phyloP scores from a whole-genome alignment of 2,113 vertebrate genomes.

The Vireo altiloquus region DNA sequence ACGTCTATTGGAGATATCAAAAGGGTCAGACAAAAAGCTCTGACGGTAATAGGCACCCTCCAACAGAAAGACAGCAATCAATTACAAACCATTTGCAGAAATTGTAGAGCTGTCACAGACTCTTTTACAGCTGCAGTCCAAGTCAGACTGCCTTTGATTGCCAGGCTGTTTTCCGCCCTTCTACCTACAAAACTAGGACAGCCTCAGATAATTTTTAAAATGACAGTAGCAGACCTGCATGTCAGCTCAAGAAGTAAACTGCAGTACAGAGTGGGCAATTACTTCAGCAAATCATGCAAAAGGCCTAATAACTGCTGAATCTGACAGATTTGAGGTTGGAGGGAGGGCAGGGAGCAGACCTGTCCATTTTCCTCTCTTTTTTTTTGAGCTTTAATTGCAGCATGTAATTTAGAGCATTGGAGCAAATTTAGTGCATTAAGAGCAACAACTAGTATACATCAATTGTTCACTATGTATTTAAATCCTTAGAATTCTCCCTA shows the following conservation, averaged over 20 bases:
- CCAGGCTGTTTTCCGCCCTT: slow-evolving; percentile 9
- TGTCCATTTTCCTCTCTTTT: not conserved
- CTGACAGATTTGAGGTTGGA: not conserved
- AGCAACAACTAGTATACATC: not conserved
- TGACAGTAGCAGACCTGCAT: not conserved
- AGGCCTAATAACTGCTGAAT: not conserved
- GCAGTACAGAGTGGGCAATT: not conserved
- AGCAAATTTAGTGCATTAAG: not conserved
- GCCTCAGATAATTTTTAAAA: slow-evolving; percentile 17
- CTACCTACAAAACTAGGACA: slow-evolving; percentile 13
- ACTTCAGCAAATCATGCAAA: not conserved
- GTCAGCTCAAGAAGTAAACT: not conserved
- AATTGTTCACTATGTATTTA: not conserved
- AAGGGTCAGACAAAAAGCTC: slow-evolving; percentile 65
- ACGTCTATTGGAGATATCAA: slow-evolving; percentile 30
- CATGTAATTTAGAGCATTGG: not conserved
- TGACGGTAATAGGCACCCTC: slow-evolving; percentile 77
- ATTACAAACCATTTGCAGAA: slow-evolving; percentile 75
- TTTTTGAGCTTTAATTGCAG: not conserved
- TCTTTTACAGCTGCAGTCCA: slow-evolving; percentile 60
- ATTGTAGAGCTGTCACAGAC: slow-evolving; percentile 73
- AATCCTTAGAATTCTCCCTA: not conserved
- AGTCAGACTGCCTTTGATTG: slow-evolving; percentile 39
- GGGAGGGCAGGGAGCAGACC: not conserved
- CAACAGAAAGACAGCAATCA: slow-evolving; percentile 67